Evolutionary conservation across 2,888 invertebrate species (phyloP), one percentile per base, ranked within the genome.

Genomic region (Augochlorella aurata): DNA sequence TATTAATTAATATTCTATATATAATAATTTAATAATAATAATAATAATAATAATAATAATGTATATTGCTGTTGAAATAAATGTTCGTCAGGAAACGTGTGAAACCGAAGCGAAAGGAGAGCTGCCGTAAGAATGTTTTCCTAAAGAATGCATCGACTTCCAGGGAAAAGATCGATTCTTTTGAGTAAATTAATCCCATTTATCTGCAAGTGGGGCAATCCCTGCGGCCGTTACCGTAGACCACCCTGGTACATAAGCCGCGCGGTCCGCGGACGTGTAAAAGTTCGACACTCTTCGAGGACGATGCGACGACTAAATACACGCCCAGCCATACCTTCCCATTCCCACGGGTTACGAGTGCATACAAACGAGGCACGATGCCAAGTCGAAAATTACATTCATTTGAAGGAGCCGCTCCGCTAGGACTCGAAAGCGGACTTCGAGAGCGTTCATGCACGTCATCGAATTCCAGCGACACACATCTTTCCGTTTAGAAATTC

Each of bases 341-440:
- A n/a, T 69, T 79, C 16, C n/a, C 45, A n/a, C 72, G 24, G 24
- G n/a, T 50, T 67, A 50, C 54, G 63, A 24, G 18, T 45, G 68
- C 79, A 21, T 70, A 47, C 70, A 61, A 67, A 74, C 80, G 74
- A 50, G 80, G 81, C 74, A 74, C 54, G 67, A 52, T 81, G 81
- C 81, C 80, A 81, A 74, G 44, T 81, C 45, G 80, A 71, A 79
- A 81, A 81, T 81, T 74, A 74, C 80, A 67, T 81, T 81, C 67
- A 67, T 81, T 81, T 65, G 70, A 45, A 67, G 24, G 45, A 79
- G 52, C 24, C 38, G 49, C 47, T 18, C 52, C 2, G 9, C 65
- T 49, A 69, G 69, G 44, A 47, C 68, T 75, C 38, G 49, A 74
- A 54, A 74, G 58, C 52, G 50, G 38, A 65, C 71, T 81, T 74